Conservation (phyloP, 2,888 invertebrate species). For the Drosophila algonquin region DNA sequence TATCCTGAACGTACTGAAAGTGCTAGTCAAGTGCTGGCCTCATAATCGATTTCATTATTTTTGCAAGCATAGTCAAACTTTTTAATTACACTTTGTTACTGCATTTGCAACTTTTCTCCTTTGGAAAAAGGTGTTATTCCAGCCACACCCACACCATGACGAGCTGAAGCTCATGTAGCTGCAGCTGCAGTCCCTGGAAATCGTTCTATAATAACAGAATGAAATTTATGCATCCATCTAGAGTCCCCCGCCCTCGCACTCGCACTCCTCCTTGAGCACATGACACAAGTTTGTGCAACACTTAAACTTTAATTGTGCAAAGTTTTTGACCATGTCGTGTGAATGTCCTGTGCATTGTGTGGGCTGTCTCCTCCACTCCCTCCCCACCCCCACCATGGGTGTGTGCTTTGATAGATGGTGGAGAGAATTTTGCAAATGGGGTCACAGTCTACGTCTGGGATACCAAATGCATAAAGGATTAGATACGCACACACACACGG, state of each 20-base stretch:
- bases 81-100: slow-evolving; percentile 71
- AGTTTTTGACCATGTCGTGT: slow-evolving; percentile 73
- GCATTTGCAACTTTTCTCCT: slow-evolving; percentile 49
- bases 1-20: slow-evolving; percentile 2
- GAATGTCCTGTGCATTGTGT: slow-evolving; percentile 52
- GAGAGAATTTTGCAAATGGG: slow-evolving; percentile 71
- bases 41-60: slow-evolving; percentile 78
- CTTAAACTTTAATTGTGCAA: slow-evolving; percentile 80
- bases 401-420: slow-evolving; percentile 71
- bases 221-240: slow-evolving; percentile 63
- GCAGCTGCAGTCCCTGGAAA: slow-evolving; percentile 10
- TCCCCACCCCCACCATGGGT: slow-evolving; percentile 12
- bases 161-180: slow-evolving; percentile 3
- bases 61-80: slow-evolving; percentile 65
- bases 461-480: slow-evolving; percentile 72
- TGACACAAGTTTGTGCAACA: slow-evolving; percentile 76
- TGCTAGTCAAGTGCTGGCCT: slow-evolving; percentile 28
- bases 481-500: slow-evolving; percentile 36
- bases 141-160: background rate
- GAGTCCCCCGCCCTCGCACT: slow-evolving; percentile 16
- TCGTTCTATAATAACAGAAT: slow-evolving; percentile 67
- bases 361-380: slow-evolving; percentile 7
- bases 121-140: slow-evolving; percentile 59
- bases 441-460: slow-evolving; percentile 68
- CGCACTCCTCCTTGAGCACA: slow-evolving; percentile 43